A percentile compares a stretch with the other conserved stretches of the same genome.
phyloP scores from a whole-genome alignment of 2,113 vertebrate genomes.

The Canis aureus region DNA sequence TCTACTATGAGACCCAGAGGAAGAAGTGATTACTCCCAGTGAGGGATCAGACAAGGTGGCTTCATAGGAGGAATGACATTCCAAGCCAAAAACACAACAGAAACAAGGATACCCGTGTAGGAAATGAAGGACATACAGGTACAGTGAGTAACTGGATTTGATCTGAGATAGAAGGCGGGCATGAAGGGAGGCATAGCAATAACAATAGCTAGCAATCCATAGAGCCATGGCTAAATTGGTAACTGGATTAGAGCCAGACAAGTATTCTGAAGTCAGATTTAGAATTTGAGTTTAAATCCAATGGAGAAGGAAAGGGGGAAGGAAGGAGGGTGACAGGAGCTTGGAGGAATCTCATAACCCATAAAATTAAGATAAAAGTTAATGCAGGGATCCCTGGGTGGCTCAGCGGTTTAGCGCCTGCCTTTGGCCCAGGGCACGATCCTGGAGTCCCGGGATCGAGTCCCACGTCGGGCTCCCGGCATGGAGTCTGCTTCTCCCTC shows the following conservation, averaged over 20 bases:
- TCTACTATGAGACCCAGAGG: neutral
- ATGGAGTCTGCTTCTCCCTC: no score
- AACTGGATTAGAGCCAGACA: neutral
- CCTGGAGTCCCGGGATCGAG: no score
- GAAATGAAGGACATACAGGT: neutral
- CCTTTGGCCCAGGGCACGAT: no score
- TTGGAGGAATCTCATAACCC: neutral
- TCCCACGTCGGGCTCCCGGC: no score
- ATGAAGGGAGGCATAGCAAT: neutral
- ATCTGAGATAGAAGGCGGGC: neutral
- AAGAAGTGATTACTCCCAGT: neutral
- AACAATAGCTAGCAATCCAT: neutral
- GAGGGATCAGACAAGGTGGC: slow-evolving; percentile 1
- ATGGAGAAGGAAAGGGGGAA: neutral
- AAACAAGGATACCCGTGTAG: slow-evolving; percentile 23
- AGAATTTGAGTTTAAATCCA: slow-evolving; percentile 53
- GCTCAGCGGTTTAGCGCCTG: no score
- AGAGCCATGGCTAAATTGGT: neutral
- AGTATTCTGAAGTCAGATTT: slow-evolving; percentile 30
- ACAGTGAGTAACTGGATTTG: neutral
- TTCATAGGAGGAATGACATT: neutral
- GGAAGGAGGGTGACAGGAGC: neutral
- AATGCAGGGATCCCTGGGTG: neutral
- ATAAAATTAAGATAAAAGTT: slow-evolving; percentile 56
- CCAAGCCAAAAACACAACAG: neutral